phyloP scores from a whole-genome alignment of 1,140 invertebrate genomes.

The Drosophila simulans region DNA sequence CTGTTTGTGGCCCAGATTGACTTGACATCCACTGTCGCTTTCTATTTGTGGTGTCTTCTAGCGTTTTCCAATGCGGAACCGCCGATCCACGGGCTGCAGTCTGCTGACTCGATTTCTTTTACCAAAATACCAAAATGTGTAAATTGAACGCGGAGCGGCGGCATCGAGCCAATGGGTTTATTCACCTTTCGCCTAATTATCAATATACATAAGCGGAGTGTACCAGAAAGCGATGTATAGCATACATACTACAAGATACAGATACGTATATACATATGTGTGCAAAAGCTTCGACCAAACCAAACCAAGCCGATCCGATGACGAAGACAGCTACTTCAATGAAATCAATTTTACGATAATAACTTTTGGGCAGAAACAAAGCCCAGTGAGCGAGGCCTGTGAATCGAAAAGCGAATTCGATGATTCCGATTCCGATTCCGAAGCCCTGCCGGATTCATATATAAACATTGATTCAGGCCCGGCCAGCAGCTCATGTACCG shows the following conservation, averaged over 20 bases:
- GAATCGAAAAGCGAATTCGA: slow-evolving; percentile 1
- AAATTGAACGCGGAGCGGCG: slow-evolving; percentile 60
- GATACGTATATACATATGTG: slow-evolving; percentile 20
- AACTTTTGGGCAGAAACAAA: slow-evolving; percentile 61
- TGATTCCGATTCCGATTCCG: slow-evolving; percentile 26
- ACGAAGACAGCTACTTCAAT: slow-evolving; percentile 65
- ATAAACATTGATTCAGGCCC: slow-evolving; percentile 70
- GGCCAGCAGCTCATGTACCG: slow-evolving; percentile 60
- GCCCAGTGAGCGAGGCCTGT: slow-evolving; percentile 33
- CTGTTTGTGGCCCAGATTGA: slow-evolving; percentile 29
- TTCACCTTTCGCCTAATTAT: slow-evolving; percentile 83
- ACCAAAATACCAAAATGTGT: slow-evolving; percentile 67
- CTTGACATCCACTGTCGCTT: slow-evolving; percentile 15
- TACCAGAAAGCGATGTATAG: slow-evolving; percentile 38
- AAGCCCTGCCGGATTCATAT: slow-evolving; percentile 73
- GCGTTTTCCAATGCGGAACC: slow-evolving; percentile 46
- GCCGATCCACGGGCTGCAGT: slow-evolving; percentile 35
- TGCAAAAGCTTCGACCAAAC: slow-evolving; percentile 54
- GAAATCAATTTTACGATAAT: slow-evolving; percentile 84
- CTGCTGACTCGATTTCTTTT: slow-evolving; percentile 71
- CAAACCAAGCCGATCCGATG: slow-evolving; percentile 18
- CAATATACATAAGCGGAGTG: slow-evolving; percentile 78
- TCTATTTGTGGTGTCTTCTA: slow-evolving; percentile 40
- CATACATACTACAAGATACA: slow-evolving; percentile 4
- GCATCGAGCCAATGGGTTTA: slow-evolving; percentile 59